Conservation (phyloP, 2,888 invertebrate genomes). For the Orchesellides sinensis region DNA sequence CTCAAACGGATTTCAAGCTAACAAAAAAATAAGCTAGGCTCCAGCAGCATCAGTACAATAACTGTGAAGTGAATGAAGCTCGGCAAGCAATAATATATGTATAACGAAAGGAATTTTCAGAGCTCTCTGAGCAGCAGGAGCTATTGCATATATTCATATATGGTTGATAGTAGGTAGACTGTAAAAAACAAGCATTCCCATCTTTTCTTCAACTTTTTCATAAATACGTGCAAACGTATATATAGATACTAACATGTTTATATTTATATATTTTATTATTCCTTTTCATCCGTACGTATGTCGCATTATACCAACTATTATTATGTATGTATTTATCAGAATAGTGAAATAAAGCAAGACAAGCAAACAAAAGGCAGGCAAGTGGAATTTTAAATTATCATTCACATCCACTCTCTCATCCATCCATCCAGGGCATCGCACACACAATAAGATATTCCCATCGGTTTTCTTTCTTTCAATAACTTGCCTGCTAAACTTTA, state of each 20-base stretch:
- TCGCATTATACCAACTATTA: no score
- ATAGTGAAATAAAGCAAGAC: no score
- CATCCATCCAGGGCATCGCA: slow-evolving; percentile 18
- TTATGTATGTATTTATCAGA: no score
- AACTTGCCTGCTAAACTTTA: not conserved
- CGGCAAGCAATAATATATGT: slow-evolving; percentile 19
- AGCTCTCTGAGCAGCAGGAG: slow-evolving; percentile 12
- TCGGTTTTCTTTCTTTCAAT: slow-evolving; percentile 29
- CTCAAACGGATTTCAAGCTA: not conserved
- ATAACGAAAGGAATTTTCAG: not conserved
- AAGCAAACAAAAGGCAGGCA: slow-evolving; percentile 42
- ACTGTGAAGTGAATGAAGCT: slow-evolving; percentile 16
- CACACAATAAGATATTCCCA: slow-evolving; percentile 20
- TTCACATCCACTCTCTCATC: slow-evolving; percentile 41
- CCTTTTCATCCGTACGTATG: no score
- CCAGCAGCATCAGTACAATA: no score
- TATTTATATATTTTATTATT: no score
- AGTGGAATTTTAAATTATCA: slow-evolving; percentile 53
- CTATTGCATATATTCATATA: slow-evolving; percentile 16
- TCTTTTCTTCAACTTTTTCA: slow-evolving; percentile 12
- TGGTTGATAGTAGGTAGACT: not conserved
- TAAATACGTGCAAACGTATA: slow-evolving; percentile 26
- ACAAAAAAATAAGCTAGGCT: not conserved
- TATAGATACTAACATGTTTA: not conserved
- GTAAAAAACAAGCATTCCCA: not conserved